Base-by-base conservation (phyloP, 2,888 invertebrate genomes). In the Epirrita christyi region DNA sequence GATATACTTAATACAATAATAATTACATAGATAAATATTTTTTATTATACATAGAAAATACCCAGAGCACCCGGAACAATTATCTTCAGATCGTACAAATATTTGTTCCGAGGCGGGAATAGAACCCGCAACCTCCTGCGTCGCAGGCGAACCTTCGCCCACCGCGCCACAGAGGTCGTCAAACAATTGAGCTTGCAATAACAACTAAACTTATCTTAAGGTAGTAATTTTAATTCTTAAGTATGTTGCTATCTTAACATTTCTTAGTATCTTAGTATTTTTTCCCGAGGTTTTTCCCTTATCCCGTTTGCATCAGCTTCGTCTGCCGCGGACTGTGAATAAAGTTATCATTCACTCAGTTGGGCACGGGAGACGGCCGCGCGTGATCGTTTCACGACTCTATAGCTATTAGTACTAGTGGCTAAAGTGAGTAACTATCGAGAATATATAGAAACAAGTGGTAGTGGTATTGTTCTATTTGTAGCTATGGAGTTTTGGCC, bases 301-400 rank as follows among this genome's bases (percentile, higher is more conserved):
- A 27, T 49, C 44, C 44, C 41, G 37, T 32, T 45, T 32, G 42
- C 15, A 14, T 32, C 34, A 34, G 14, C 5, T 29, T 9, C 36
- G 15, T 34, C 32, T 32, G 11, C n/a, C 11, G 11, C 14, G 11
- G 38, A 10, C 45, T 57, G 11, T 34, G 9, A 34, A 4, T 46
- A 32, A 34, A 44, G 32, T 61, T 63, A 68, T 73, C 72, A 79
- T 72, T 78, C 86, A 79, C 73, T 78, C 86, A 88, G 88, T 88
- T 73, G 80, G 75, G 80, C 75, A 71, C 80, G 73, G 80, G 86
- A 83, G 66, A 68, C 67, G 78, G 76, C 55, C 71, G 75, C 72
- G 80, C 68, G 76, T 70, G 72, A 72, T 76, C 75, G 79, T 72
- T 70, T 62, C 51, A 58, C 32, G 53, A 21, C 21, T 32, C 21